phyloP scores from a whole-genome alignment of 2,797 vertebrate species.

The Peromyscus attwateri region DNA sequence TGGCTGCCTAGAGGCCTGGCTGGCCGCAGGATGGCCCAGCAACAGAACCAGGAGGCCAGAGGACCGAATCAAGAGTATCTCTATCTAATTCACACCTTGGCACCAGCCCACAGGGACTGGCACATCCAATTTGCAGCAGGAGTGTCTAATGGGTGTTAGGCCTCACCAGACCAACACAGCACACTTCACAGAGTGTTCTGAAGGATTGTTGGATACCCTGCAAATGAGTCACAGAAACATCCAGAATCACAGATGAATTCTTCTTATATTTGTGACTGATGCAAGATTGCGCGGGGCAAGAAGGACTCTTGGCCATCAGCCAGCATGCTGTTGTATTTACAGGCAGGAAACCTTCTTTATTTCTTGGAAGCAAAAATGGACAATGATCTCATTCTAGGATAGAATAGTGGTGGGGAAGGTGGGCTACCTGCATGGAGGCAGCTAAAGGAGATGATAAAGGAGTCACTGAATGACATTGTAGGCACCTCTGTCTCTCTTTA shows the following conservation, averaged over 20 bases:
- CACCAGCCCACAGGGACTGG: conserved; percentile 80
- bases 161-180: conserved; percentile 72
- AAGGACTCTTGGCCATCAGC: neutral
- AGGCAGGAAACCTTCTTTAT: neutral
- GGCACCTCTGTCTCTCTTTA: neutral
- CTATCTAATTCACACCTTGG: conserved; percentile 87
- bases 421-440: neutral
- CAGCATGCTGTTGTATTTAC: neutral
- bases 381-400: neutral
- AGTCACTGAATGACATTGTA: conserved; percentile 23
- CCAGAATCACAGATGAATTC: conserved; percentile 73
- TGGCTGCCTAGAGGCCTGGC: conserved; percentile 63
- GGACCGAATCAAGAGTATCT: conserved; percentile 70
- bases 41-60: conserved; percentile 78
- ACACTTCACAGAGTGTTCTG: conserved; percentile 56
- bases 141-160: conserved; percentile 86
- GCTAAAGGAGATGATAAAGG: conserved; percentile 15
- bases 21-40: conserved; percentile 70
- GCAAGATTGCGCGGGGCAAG: neutral
- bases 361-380: conserved; percentile 41
- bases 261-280: conserved; percentile 17
- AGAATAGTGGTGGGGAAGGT: neutral
- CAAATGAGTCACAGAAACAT: conserved; percentile 86
- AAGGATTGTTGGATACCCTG: conserved; percentile 80
- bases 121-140: conserved; percentile 86